Conservation (phyloP, 2,113 vertebrate species). For the Nothobranchius furzeri region DNA sequence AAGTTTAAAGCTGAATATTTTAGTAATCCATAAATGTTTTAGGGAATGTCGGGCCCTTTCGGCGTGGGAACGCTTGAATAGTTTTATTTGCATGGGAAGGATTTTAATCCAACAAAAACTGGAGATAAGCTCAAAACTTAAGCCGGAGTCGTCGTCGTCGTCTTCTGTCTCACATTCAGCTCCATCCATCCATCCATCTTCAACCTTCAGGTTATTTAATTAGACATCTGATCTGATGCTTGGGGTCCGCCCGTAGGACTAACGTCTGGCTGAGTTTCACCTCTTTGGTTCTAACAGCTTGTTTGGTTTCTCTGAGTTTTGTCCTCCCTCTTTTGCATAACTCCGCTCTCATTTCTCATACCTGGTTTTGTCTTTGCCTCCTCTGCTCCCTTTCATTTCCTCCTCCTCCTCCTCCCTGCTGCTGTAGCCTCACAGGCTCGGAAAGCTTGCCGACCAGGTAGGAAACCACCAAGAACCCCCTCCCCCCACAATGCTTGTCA, state of each 20-base stretch:
- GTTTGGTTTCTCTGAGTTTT: constrained; percentile 32
- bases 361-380: constrained; percentile 65
- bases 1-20: too few species aligned
- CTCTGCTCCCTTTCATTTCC: constrained; percentile 66
- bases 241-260: constrained; percentile 2
- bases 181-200: constrained; percentile 27
- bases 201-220: too few species aligned
- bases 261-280: constrained; percentile 30
- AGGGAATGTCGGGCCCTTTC: too few species aligned
- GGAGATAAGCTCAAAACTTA: too few species aligned
- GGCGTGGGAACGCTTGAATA: too few species aligned
- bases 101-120: too few species aligned
- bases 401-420: constrained; percentile 69
- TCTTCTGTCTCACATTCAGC: constrained; percentile 1
- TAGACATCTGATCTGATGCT: too few species aligned
- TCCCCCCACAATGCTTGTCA: constrained; percentile 22
- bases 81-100: too few species aligned
- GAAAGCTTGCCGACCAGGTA: constrained; percentile 95
- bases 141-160: too few species aligned
- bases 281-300: constrained; percentile 53
- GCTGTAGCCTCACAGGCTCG: constrained; percentile 96
- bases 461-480: constrained; percentile 77
- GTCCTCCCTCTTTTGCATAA: constrained; percentile 72
- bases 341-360: constrained; percentile 72
- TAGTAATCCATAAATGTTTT: too few species aligned